phyloP scores from a whole-genome alignment of 35 echinoderm and acorn worm species.

The Stichopus chloronotus region DNA sequence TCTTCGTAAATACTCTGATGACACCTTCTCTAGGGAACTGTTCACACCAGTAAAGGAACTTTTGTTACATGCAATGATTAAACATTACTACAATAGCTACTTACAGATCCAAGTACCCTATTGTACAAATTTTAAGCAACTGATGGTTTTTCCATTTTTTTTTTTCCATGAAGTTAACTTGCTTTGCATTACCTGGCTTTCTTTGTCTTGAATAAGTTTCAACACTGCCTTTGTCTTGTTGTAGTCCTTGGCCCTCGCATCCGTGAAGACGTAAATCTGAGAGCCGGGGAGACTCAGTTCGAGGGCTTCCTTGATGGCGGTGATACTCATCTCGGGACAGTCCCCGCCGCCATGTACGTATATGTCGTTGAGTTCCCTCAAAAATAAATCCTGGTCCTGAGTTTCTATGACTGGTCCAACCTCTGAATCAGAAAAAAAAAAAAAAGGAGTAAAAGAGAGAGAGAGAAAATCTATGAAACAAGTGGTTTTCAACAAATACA shows the following conservation, averaged over 20 bases:
- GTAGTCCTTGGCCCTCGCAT: constrained; percentile 95
- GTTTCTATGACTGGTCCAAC: constrained; percentile 84
- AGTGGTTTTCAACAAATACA: not conserved
- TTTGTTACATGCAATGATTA: too few species aligned
- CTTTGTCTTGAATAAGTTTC: constrained; percentile 93
- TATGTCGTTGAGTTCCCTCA: constrained; percentile 64
- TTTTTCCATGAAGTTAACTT: too few species aligned
- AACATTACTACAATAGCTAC: too few species aligned
- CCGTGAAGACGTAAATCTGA: constrained; percentile 97
- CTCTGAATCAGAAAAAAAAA: constrained; percentile 60
- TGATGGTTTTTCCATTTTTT: too few species aligned
- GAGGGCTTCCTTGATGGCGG: constrained; percentile 81
- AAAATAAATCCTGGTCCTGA: constrained; percentile 79
- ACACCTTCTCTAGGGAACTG: too few species aligned
- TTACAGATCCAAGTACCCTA: too few species aligned
- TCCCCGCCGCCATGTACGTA: constrained; percentile 95
- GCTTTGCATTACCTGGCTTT: constrained; percentile 81
- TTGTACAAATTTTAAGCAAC: too few species aligned
- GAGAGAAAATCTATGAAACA: not conserved
- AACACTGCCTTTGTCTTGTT: constrained; percentile 83
- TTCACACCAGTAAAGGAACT: too few species aligned
- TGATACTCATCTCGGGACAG: constrained; percentile 93
- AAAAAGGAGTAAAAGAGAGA: not conserved
- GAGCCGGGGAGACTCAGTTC: constrained; percentile 92
- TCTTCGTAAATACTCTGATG: too few species aligned